Conservation (phyloP, 2,113 vertebrate species). For the Furnarius figulus region DNA sequence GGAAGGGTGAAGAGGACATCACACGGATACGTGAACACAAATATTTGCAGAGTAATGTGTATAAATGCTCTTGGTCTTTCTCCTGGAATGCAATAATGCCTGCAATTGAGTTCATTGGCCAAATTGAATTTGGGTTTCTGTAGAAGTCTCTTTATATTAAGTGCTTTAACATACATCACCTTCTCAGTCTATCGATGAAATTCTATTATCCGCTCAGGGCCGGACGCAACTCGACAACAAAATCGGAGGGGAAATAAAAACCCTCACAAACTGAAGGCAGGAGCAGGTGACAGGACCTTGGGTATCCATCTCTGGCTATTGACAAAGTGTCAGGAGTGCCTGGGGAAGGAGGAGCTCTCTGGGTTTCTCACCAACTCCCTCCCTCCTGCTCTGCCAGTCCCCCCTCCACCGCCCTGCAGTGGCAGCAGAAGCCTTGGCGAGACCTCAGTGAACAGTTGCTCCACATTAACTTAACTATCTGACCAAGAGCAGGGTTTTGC, state of each 20-base stretch:
- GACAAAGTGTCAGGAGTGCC: constrained; percentile 29
- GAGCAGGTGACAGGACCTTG: constrained; percentile 47
- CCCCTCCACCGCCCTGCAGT: not conserved
- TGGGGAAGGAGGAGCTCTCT: not conserved
- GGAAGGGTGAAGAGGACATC: constrained; percentile 50
- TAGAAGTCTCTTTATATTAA: constrained; percentile 73
- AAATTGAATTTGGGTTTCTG: constrained; percentile 74
- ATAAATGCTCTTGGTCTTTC: constrained; percentile 37
- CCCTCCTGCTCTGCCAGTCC: not conserved
- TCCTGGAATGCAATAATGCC: constrained; percentile 64
- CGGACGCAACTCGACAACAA: constrained; percentile 24
- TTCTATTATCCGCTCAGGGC: constrained; percentile 63
- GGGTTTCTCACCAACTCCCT: not conserved
- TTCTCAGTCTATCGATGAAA: constrained; percentile 62
- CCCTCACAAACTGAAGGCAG: not conserved
- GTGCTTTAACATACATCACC: constrained; percentile 70
- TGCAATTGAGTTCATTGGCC: constrained; percentile 75
- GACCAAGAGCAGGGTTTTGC: constrained; percentile 1
- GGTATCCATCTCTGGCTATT: constrained; percentile 4
- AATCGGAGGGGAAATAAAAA: constrained; percentile 36
- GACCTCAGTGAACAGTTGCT: not conserved
- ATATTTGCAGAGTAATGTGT: constrained; percentile 37
- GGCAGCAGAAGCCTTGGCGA: not conserved
- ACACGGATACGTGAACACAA: not conserved
- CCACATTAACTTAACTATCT: not conserved